These are phyloP conservation scores for Pristis pectinata DNA, from an alignment of 2,797 vertebrate species.

Conservation along the genomic window DNA sequence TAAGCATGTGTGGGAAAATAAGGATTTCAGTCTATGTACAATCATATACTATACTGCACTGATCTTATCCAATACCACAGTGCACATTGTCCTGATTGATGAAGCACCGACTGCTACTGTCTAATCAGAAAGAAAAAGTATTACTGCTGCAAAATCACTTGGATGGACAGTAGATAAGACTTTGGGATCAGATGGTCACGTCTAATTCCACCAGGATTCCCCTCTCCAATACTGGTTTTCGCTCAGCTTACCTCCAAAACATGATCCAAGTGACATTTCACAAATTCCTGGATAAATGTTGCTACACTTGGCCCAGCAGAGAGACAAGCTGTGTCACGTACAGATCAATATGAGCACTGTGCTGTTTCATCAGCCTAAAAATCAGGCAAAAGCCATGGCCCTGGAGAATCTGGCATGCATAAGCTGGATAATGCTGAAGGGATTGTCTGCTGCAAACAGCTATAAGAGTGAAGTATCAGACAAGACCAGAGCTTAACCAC, in stretches of 20 bases:
- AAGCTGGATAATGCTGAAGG: conserved; percentile 54
- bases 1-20: background rate
- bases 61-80: conserved; percentile 40
- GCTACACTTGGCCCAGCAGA: conserved; percentile 63
- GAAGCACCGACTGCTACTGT: conserved; percentile 50
- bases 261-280: conserved; percentile 76
- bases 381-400: conserved; percentile 66
- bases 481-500: conserved; percentile 41
- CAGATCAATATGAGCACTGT: conserved; percentile 66
- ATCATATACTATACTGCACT: background rate
- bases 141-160: conserved; percentile 56
- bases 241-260: conserved; percentile 66
- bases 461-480: conserved; percentile 46
- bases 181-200: conserved; percentile 56
- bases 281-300: conserved; percentile 81
- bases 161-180: conserved; percentile 54
- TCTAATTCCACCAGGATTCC: conserved; percentile 61
- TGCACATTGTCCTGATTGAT: conserved; percentile 46
- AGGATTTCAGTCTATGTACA: background rate
- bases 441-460: conserved; percentile 45
- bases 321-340: conserved; percentile 64
- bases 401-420: conserved; percentile 61
- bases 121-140: conserved; percentile 54
- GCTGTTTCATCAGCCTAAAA: conserved; percentile 64
- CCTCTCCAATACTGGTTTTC: conserved; percentile 56